Evolutionary conservation across 2,888 invertebrate genomes (phyloP).

Genomic region (Habrosyne pyritoides): DNA sequence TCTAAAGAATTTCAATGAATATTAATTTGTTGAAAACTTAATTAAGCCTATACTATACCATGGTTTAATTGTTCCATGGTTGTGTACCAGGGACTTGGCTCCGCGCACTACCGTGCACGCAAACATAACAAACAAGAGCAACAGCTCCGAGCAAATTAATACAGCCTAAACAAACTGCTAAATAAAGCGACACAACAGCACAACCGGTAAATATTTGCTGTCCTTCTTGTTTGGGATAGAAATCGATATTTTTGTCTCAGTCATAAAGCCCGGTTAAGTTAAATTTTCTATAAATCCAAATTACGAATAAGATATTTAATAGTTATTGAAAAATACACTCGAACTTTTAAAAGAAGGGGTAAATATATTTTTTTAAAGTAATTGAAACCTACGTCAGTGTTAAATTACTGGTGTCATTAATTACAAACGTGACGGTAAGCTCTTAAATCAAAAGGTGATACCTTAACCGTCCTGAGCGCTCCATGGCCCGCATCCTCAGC

Average conservation of each 20-base stretch:
- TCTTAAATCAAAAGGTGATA: conserved; percentile 33
- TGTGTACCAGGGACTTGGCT: not conserved
- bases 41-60: not conserved
- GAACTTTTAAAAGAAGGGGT: not conserved
- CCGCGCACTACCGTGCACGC: not conserved
- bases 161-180: not conserved
- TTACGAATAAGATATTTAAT: not conserved
- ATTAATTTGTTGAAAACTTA: not conserved
- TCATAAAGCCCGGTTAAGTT: not conserved
- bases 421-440: not conserved
- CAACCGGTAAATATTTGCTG: conserved; percentile 22
- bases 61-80: not conserved
- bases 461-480: conserved; percentile 86
- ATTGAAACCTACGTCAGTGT: not conserved
- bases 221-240: conserved; percentile 17
- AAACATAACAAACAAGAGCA: conserved; percentile 1
- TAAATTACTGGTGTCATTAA: not conserved
- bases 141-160: conserved; percentile 1
- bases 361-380: not conserved
- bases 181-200: conserved; percentile 5
- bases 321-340: not conserved
- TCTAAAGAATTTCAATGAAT: not conserved
- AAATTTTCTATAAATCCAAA: not conserved
- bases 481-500: conserved; percentile 83
- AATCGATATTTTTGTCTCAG: conserved; percentile 7